Evolutionary conservation across 2,113 vertebrate species (phyloP).

Genomic region (Syngnathus scovelli): DNA sequence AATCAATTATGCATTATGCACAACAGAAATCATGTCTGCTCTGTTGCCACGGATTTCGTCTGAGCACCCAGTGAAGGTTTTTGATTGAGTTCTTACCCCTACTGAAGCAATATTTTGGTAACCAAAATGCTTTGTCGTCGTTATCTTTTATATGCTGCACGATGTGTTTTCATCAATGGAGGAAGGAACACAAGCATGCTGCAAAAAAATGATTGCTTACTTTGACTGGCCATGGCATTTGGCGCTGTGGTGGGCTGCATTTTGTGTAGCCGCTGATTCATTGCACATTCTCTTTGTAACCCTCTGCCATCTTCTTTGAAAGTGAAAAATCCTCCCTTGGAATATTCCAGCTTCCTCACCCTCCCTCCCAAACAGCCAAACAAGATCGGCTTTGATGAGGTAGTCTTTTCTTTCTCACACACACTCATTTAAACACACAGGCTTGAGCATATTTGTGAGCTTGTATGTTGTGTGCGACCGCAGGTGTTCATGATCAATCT

Average conservation of each 20-base stretch:
- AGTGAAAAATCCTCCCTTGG: constrained; percentile 75
- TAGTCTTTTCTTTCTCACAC: constrained; percentile 29
- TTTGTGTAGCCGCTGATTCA: constrained; percentile 19
- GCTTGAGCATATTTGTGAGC: constrained; percentile 12
- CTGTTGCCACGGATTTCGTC: not conserved
- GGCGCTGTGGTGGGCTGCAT: constrained; percentile 3
- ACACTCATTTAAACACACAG: not conserved
- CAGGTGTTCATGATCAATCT: constrained; percentile 82
- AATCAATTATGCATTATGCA: not conserved
- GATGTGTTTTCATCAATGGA: not conserved
- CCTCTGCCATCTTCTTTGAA: constrained; percentile 15
- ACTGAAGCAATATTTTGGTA: not conserved
- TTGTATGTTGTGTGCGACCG: constrained; percentile 24
- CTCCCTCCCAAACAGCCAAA: constrained; percentile 65
- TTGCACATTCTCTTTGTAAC: constrained; percentile 46
- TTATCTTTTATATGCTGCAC: not conserved
- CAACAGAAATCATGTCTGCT: not conserved
- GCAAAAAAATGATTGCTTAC: not conserved
- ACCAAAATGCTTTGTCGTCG: not conserved
- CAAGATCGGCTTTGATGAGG: constrained; percentile 88
- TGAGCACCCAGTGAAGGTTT: not conserved
- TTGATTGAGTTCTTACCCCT: not conserved
- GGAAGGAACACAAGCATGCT: not conserved
- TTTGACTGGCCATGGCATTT: constrained; percentile 1
- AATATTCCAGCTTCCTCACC: constrained; percentile 72